Evolutionary conservation across 1,140 invertebrate genomes (phyloP).

Genomic region (Sycophila sp.): DNA sequence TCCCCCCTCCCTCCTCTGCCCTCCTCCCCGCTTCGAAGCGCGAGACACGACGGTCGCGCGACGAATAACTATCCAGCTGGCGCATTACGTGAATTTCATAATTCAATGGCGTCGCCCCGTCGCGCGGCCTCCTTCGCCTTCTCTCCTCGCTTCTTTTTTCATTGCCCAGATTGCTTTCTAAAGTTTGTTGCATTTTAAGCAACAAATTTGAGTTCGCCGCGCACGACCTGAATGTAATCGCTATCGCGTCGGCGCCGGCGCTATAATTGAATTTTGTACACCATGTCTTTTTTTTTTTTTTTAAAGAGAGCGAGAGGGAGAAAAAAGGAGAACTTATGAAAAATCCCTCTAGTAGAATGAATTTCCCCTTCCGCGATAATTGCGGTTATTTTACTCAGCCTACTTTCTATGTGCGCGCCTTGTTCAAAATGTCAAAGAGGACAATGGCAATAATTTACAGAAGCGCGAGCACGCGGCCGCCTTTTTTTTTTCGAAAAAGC

Average conservation of each 20-base stretch:
- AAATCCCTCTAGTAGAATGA: too few relatives aligned
- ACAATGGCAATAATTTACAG: not conserved
- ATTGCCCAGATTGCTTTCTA: slow-evolving; percentile 23
- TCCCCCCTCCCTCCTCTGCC: not conserved
- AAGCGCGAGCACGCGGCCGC: not conserved
- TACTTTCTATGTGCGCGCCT: not conserved
- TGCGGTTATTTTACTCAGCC: not conserved
- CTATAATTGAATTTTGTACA: too few relatives aligned
- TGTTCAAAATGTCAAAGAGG: not conserved
- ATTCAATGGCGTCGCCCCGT: not conserved
- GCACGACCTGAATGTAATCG: not conserved
- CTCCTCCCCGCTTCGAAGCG: not conserved
- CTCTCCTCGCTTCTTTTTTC: not conserved
- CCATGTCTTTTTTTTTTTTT: too few relatives aligned
- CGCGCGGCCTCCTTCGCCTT: not conserved
- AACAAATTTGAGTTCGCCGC: too few relatives aligned
- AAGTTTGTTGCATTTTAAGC: not conserved
- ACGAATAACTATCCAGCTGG: not conserved
- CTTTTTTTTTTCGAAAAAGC: too few relatives aligned
- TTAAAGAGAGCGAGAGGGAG: too few relatives aligned
- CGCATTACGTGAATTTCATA: slow-evolving; percentile 27
- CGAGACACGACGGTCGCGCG: not conserved
- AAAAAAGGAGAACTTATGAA: not conserved
- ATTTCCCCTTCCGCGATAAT: not conserved
- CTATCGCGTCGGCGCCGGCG: too few relatives aligned